Percentiles rank a stretch among this genome's conserved stretches.
These are phyloP conservation scores for Prunella himalayana DNA, from an alignment of 2,113 vertebrate species.

Conservation along the genomic window DNA sequence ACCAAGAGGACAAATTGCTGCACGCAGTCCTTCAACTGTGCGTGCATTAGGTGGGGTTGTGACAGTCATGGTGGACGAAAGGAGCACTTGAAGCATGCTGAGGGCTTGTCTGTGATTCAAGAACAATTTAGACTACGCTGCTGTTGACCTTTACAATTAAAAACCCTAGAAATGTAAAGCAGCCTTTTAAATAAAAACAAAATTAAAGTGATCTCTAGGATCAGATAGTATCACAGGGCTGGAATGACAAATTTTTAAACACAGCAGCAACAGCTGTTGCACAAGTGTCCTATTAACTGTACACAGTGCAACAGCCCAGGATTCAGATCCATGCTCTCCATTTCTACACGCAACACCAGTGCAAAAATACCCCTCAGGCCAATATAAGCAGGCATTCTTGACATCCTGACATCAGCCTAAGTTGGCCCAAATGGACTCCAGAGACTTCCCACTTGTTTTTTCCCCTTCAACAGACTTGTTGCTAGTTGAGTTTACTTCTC, in stretches of 20 bases:
- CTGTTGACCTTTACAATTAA: conserved; percentile 16
- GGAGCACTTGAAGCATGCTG: not conserved
- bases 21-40: not conserved
- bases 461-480: not conserved
- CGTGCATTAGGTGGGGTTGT: not conserved
- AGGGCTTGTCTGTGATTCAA: not conserved
- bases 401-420: not conserved
- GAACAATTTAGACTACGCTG: not conserved
- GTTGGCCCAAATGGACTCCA: not conserved
- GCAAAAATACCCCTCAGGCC: not conserved
- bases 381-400: not conserved
- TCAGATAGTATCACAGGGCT: not conserved
- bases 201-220: conserved; percentile 4
- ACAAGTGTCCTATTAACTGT: not conserved
- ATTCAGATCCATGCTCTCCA: not conserved
- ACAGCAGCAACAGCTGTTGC: not conserved
- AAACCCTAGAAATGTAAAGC: conserved; percentile 17
- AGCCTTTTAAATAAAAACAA: conserved; percentile 10
- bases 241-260: conserved; percentile 8
- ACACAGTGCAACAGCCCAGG: not conserved
- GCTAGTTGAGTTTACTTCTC: not conserved
- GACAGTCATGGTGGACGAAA: not conserved
- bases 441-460: not conserved
- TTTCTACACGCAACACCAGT: not conserved
- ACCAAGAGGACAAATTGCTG: not conserved